A percentile compares a stretch with the other conserved stretches of the same genome.
phyloP scores from a whole-genome alignment of 2,113 vertebrate genomes.

The Catharus bicknelli region DNA sequence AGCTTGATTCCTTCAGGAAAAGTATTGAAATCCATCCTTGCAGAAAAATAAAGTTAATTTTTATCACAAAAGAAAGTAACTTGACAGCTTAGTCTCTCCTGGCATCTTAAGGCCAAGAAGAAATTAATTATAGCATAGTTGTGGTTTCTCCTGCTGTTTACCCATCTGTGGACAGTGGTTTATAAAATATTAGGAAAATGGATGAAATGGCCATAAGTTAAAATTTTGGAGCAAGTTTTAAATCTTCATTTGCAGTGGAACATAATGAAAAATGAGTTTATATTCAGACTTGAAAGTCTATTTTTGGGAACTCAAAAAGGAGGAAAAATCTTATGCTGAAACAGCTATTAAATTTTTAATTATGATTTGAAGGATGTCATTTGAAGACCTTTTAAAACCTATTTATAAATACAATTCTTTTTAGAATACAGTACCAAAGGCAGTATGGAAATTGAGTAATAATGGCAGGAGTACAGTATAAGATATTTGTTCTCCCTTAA shows the following conservation, averaged over 20 bases:
- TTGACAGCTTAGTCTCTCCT: background rate
- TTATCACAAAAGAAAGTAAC: background rate
- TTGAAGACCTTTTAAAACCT: background rate
- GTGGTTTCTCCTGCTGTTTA: background rate
- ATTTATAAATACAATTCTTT: background rate
- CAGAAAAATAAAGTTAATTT: slow-evolving; percentile 33
- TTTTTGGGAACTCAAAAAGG: background rate
- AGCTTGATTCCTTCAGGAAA: background rate
- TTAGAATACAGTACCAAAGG: background rate
- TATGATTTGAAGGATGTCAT: background rate
- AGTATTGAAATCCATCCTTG: background rate
- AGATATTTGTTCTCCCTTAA: background rate
- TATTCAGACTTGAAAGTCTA: background rate
- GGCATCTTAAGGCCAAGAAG: background rate
- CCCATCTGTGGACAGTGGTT: background rate
- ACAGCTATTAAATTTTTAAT: background rate
- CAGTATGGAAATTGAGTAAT: background rate
- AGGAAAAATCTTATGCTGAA: background rate
- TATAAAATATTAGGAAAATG: background rate
- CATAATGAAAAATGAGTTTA: background rate
- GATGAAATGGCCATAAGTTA: background rate
- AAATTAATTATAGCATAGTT: background rate
- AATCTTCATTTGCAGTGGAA: background rate
- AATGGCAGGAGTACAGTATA: background rate
- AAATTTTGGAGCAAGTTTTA: background rate